Evolutionary conservation across 2,888 invertebrate species (phyloP), one percentile per base, ranked within the genome.

Genomic region (Leucania comma): DNA sequence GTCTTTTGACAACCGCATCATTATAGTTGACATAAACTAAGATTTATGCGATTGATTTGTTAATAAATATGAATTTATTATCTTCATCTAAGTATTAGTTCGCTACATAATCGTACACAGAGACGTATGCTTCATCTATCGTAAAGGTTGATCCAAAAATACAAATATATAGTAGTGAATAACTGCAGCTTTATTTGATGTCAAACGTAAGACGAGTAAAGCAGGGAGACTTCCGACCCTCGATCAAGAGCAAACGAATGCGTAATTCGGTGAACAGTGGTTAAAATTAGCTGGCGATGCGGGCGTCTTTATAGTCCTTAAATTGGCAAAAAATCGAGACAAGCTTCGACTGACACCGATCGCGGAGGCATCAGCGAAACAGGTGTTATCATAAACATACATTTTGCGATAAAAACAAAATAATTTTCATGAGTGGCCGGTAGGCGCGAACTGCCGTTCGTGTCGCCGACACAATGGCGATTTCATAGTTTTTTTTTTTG

Each of bases 331-430:
- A 96, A 96, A 94, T 93, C 90, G 92, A 91, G 93, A 95, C 95
- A 95, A 93, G 93, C 89, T 88, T 89, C 91, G 91, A 90, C 90
- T 94, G 96, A 96, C 96, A 96, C 95, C 94, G 95, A 95, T 95
- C 95, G 94, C 89, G 92, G 94, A 94, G 94, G 95, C 95, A 95
- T 95, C 94, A 93, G 89, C 92, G 94, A 95, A 96, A 95, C 96
- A 96, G 95, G 95, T 96, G 96, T 96, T 96, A 96, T 96, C 95
- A 95, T 95, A 96, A 96, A 96, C 96, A 95, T 95, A 96, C 95
- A 94, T 95, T 95, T 95, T 95, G 93, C 87, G 91, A 95, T 94
- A 96, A 96, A 95, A 95, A 95, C 95, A 95, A 95, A 95, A 95
- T 95, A 92, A 96, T 95, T 95, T 95, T 95, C 96, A 95, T 95